These are phyloP conservation scores for Thyatira batis DNA, from an alignment of 2,888 invertebrate genomes.

Conservation along the genomic window DNA sequence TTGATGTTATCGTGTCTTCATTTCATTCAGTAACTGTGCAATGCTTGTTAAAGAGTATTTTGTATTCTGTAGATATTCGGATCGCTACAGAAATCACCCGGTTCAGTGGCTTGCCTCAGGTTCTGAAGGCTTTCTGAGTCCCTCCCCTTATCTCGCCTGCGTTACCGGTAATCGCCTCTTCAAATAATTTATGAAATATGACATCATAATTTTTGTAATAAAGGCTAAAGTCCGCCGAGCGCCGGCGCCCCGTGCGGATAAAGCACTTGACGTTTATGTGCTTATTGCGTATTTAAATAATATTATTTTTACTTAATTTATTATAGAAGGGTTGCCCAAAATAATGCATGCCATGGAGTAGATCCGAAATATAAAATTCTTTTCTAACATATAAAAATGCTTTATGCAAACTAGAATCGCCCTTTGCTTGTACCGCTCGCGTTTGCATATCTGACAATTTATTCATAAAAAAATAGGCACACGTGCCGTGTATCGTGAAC, in stretches of 20 bases:
- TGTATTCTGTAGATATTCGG: not conserved
- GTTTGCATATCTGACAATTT: not conserved
- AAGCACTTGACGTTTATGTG: conserved; percentile 62
- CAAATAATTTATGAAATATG: conserved; percentile 76
- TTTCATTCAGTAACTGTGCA: not conserved
- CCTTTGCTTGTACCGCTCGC: not conserved
- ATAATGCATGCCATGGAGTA: too few relatives aligned
- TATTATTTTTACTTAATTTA: conserved; percentile 3
- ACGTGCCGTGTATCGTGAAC: not conserved
- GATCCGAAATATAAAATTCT: too few relatives aligned
- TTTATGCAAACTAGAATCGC: not conserved
- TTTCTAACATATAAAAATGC: not conserved
- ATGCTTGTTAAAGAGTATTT: not conserved
- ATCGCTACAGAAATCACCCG: not conserved
- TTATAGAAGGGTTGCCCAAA: not conserved
- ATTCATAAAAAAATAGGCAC: not conserved
- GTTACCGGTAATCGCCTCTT: conserved; percentile 58
- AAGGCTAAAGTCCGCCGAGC: conserved; percentile 46
- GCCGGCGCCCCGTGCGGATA: conserved; percentile 48
- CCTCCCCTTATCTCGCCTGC: conserved; percentile 42
- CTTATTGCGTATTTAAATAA: conserved; percentile 46
- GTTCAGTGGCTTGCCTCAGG: not conserved
- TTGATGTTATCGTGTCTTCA: not conserved
- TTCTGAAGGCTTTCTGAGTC: not conserved
- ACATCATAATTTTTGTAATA: conserved; percentile 73